A percentile compares a stretch with the other conserved stretches of the same genome.
phyloP scores from a whole-genome alignment of 2,888 invertebrate species.

The Baronia brevicornis region DNA sequence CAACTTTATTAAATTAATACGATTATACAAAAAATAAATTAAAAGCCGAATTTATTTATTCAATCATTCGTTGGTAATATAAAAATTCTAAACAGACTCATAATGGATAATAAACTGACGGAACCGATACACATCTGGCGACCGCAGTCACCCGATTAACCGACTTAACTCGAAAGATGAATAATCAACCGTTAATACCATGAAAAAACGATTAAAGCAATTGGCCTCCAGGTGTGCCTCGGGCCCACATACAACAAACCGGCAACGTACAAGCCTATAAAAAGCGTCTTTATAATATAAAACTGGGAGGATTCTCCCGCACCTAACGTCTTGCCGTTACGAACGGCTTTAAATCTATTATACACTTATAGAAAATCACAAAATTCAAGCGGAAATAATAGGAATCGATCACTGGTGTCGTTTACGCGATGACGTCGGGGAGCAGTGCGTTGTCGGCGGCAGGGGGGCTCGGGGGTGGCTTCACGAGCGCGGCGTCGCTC shows the following conservation, averaged over 20 bases:
- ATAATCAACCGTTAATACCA: no score
- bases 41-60: constrained; percentile 71
- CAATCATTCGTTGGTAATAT: constrained; percentile 74
- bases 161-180: constrained; percentile 12
- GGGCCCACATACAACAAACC: constrained; percentile 26
- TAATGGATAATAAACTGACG: constrained; percentile 56
- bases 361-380: constrained; percentile 75
- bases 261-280: constrained; percentile 59
- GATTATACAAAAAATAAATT: constrained; percentile 75
- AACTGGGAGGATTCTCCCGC: constrained; percentile 65
- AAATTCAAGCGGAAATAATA: constrained; percentile 74
- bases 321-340: constrained; percentile 61
- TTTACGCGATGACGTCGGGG: constrained; percentile 68
- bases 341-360: constrained; percentile 59
- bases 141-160: constrained; percentile 20
- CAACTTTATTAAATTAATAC: constrained; percentile 71
- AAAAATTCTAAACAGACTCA: constrained; percentile 74
- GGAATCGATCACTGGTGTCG: constrained; percentile 43
- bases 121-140: constrained; percentile 25
- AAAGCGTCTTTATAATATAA: constrained; percentile 73
- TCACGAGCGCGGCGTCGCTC: constrained; percentile 41
- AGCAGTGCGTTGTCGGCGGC: constrained; percentile 52
- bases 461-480: constrained; percentile 71
- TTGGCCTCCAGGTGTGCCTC: no score
- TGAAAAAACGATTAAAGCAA: no score